These are phyloP conservation scores for Elaphurus davidianus DNA, from an alignment of 2,113 vertebrate genomes.

Conservation along the genomic window DNA sequence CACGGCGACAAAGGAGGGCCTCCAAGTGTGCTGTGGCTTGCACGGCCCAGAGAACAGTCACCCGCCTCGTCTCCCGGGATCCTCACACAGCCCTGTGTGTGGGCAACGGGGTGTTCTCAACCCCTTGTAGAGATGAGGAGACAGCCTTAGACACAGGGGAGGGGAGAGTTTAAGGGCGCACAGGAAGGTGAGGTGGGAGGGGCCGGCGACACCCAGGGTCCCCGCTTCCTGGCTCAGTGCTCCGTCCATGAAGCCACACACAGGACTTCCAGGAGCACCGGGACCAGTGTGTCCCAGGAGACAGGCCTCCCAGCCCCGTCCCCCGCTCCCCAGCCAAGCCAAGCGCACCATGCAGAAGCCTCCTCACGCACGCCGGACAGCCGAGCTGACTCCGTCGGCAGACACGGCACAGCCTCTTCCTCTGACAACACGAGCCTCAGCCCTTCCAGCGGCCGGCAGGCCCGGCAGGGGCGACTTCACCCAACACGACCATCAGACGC, in stretches of 20 bases:
- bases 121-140: neutral
- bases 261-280: neutral
- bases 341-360: constrained; percentile 32
- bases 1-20: neutral
- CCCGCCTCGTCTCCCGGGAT: neutral
- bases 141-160: neutral
- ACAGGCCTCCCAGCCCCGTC: neutral
- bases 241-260: neutral
- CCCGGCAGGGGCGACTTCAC: neutral
- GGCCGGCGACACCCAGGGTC: neutral
- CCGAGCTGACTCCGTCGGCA: neutral
- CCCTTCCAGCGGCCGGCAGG: neutral
- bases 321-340: neutral
- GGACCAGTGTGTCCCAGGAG: neutral
- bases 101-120: neutral
- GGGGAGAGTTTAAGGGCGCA: neutral
- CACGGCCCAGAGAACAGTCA: neutral
- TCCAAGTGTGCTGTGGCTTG: neutral
- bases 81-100: neutral
- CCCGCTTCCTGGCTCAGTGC: neutral
- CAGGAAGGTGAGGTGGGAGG: neutral
- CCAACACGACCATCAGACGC: neutral
- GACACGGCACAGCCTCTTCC: neutral
- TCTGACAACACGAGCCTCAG: constrained; percentile 11
- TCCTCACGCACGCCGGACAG: neutral